Evolutionary conservation across 1,140 invertebrate species (phyloP).

Genomic region (Drosophila yakuba): DNA sequence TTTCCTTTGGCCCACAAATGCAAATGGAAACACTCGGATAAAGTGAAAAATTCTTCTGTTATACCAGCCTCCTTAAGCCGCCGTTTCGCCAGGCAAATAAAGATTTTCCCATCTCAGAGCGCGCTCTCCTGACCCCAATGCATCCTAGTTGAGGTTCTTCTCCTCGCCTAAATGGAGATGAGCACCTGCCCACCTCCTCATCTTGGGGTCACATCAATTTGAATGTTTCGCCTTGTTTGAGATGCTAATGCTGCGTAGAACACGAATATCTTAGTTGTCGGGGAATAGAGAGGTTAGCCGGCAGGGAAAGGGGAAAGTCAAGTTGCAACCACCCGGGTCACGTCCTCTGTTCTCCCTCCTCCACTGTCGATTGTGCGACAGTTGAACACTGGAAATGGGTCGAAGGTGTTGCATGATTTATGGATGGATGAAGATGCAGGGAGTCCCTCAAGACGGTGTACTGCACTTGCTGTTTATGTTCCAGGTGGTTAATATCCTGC

Average conservation of each 20-base stretch:
- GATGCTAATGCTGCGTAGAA: slow-evolving; percentile 60
- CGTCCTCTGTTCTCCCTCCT: slow-evolving; percentile 20
- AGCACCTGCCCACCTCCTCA: slow-evolving; percentile 6
- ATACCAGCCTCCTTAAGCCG: slow-evolving; percentile 13
- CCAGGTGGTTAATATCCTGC: slow-evolving; percentile 32
- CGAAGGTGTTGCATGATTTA: slow-evolving; percentile 58
- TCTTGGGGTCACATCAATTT: slow-evolving; percentile 59
- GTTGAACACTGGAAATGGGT: slow-evolving; percentile 42
- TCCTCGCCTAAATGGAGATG: slow-evolving; percentile 12
- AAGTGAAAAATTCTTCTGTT: slow-evolving; percentile 20
- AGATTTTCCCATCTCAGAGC: slow-evolving; percentile 13
- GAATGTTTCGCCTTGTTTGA: slow-evolving; percentile 63
- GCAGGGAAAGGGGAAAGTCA: slow-evolving; percentile 5
- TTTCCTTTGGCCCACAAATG: slow-evolving; percentile 38
- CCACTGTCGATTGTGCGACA: slow-evolving; percentile 27
- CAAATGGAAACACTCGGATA: slow-evolving; percentile 41
- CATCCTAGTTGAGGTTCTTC: slow-evolving; percentile 42
- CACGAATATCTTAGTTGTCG: slow-evolving; percentile 54
- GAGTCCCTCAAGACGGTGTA: not conserved
- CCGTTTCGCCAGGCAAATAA: slow-evolving; percentile 11
- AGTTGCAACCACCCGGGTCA: slow-evolving; percentile 42
- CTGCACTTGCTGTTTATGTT: slow-evolving; percentile 49
- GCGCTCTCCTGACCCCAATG: slow-evolving; percentile 55
- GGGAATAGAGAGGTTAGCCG: slow-evolving; percentile 15
- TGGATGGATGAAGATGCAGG: slow-evolving; percentile 21